phyloP scores from a whole-genome alignment of 2,888 invertebrate species.

The Odontocolon sp. region DNA sequence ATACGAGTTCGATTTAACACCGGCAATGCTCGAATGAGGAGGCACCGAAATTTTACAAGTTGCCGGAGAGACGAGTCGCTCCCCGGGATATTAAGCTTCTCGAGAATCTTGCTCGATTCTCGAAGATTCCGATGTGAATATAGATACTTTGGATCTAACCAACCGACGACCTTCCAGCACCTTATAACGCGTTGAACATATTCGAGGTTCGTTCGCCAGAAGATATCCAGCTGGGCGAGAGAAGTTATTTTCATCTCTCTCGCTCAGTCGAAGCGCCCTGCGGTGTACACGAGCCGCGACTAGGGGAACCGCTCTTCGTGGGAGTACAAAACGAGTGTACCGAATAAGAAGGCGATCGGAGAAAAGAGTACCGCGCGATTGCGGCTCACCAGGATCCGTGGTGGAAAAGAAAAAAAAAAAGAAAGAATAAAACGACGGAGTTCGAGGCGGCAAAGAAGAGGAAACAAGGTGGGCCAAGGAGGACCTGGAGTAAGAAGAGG shows the following conservation, averaged over 20 bases:
- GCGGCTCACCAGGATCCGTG: too few species aligned
- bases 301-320: constrained; percentile 50
- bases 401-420: constrained; percentile 14
- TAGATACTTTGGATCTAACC: constrained; percentile 34
- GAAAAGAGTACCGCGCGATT: too few species aligned
- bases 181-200: constrained; percentile 40
- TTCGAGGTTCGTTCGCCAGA: constrained; percentile 36
- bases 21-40: too few species aligned
- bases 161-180: constrained; percentile 51
- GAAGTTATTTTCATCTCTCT: constrained; percentile 33
- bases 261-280: constrained; percentile 50
- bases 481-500: constrained; percentile 28
- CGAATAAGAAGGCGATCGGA: constrained; percentile 42
- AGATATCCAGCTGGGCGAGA: constrained; percentile 49
- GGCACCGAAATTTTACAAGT: too few species aligned
- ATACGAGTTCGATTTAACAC: constrained; percentile 1
- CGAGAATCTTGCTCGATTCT: neutral
- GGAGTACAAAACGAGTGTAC: constrained; percentile 60
- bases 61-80: neutral
- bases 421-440: constrained; percentile 29
- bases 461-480: constrained; percentile 45
- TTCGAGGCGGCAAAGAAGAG: constrained; percentile 50
- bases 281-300: constrained; percentile 52
- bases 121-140: constrained; percentile 1
- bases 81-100: neutral